Percentiles rank a stretch among this genome's conserved stretches.
Evolutionary conservation across 2,113 vertebrate species (phyloP).

Genomic region (Platysteira castanea): DNA sequence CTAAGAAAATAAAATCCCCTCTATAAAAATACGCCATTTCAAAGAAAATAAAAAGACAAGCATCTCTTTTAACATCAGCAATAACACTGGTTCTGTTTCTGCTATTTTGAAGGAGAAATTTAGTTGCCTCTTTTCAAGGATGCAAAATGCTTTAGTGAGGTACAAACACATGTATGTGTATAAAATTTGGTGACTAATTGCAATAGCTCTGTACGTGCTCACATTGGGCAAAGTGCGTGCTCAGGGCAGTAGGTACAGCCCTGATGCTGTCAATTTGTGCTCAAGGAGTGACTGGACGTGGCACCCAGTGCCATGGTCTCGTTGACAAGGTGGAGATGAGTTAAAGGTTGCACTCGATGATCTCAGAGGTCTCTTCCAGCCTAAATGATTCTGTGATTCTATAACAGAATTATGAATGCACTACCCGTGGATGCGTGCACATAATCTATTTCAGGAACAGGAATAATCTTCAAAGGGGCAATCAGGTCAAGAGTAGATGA

Average conservation of each 20-base stretch:
- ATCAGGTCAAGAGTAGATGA: not conserved
- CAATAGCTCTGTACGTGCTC: not conserved
- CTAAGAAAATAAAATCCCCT: not conserved
- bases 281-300: not conserved
- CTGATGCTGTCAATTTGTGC: not conserved
- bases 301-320: not conserved
- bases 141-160: not conserved
- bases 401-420: not conserved
- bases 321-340: accelerated
- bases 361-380: not conserved
- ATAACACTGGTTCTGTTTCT: not conserved
- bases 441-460: not conserved
- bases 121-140: not conserved
- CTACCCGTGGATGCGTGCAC: not conserved
- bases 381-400: not conserved
- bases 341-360: not conserved
- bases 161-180: accelerated
- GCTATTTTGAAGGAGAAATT: not conserved
- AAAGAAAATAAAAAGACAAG: not conserved
- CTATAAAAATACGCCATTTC: not conserved
- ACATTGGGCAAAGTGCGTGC: not conserved
- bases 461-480: not conserved
- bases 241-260: not conserved
- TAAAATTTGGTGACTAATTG: not conserved
- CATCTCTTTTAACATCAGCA: not conserved